phyloP scores from a whole-genome alignment of 37 sponge, comb jelly and placozoan genomes.

The Haliclona indistincta region DNA sequence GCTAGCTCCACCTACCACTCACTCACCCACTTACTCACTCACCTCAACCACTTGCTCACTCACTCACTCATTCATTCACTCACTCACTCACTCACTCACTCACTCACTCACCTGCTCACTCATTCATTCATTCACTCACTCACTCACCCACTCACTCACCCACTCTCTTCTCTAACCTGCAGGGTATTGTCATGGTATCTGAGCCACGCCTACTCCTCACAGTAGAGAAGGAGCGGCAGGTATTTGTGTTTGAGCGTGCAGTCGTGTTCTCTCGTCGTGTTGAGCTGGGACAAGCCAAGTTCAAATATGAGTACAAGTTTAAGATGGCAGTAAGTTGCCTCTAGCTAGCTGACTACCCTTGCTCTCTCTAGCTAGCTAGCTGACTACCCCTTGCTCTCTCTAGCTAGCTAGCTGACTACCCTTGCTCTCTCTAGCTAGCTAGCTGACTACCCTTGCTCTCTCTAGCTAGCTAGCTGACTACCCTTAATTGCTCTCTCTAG shows the following conservation, averaged over 20 bases:
- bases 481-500: too few relatives aligned
- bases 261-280: slow-evolving; percentile 51
- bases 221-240: slow-evolving; percentile 69
- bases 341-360: not conserved
- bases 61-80: too few relatives aligned
- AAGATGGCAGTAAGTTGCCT: slow-evolving; percentile 51
- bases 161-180: not conserved
- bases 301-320: slow-evolving; percentile 60
- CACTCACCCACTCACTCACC: too few relatives aligned
- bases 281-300: slow-evolving; percentile 31
- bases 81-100: too few relatives aligned
- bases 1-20: not conserved
- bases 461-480: too few relatives aligned
- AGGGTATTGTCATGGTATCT: slow-evolving; percentile 30
- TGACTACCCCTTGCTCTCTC: too few relatives aligned
- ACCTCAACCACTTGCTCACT: too few relatives aligned
- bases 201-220: slow-evolving; percentile 50
- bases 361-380: too few relatives aligned
- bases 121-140: too few relatives aligned
- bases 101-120: too few relatives aligned
- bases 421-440: not conserved
- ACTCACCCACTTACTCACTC: too few relatives aligned
- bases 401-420: not conserved
- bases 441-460: not conserved
- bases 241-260: slow-evolving; percentile 61